Evolutionary conservation across 2,113 vertebrate species (phyloP).

Genomic region (Cyphomyrus plagiostoma): DNA sequence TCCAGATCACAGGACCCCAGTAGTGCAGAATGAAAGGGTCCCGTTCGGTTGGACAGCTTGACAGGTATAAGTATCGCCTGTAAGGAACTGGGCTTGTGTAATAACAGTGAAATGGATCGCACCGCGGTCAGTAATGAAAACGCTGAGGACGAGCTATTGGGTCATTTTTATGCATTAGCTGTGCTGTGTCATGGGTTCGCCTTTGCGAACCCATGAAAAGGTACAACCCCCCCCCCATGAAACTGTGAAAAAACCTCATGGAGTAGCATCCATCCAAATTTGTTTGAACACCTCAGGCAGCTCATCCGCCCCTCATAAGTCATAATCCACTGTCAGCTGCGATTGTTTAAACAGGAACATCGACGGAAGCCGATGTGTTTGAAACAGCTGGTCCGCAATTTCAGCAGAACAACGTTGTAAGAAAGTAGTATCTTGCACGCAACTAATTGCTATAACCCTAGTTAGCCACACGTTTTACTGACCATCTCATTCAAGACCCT

Average conservation of each 20-base stretch:
- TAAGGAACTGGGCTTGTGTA: not conserved
- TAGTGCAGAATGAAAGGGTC: not conserved
- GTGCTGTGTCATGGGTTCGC: no score
- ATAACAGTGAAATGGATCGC: slow-evolving; percentile 3
- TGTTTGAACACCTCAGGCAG: slow-evolving; percentile 14
- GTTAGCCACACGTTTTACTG: not conserved
- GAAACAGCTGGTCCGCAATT: not conserved
- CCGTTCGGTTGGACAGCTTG: not conserved
- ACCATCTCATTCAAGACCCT: not conserved
- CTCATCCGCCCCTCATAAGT: slow-evolving; percentile 17
- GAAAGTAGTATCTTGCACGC: not conserved
- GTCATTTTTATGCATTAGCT: not conserved
- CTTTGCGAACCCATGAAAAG: not conserved
- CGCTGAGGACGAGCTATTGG: not conserved
- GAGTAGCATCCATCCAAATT: not conserved
- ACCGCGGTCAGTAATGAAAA: not conserved
- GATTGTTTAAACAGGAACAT: not conserved
- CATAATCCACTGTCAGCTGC: not conserved
- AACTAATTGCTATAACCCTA: not conserved
- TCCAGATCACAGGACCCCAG: not conserved
- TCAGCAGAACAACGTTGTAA: not conserved
- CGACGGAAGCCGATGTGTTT: not conserved
- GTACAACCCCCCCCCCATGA: slow-evolving; percentile 9
- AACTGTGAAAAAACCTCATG: not conserved
- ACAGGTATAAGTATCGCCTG: not conserved